These are phyloP conservation scores for Lampropteryx suffumata DNA, from an alignment of 2,888 invertebrate genomes.

Conservation along the genomic window DNA sequence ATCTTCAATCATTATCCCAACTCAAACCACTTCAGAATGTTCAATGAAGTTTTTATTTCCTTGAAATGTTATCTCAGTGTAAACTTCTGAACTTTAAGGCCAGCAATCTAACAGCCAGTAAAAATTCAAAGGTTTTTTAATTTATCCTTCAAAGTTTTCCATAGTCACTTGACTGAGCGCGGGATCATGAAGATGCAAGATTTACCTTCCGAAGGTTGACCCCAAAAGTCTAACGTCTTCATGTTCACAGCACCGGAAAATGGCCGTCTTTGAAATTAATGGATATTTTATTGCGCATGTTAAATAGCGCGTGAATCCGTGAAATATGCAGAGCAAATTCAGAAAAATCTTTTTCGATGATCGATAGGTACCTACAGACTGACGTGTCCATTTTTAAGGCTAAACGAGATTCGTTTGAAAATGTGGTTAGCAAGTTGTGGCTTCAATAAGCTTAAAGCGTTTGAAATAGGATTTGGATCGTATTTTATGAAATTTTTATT, in stretches of 20 bases:
- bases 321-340: conserved; percentile 43
- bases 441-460: conserved; percentile 37
- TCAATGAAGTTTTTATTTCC: neutral
- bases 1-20: neutral
- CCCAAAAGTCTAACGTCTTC: conserved; percentile 59
- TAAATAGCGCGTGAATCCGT: conserved; percentile 76
- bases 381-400: conserved; percentile 42
- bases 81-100: neutral
- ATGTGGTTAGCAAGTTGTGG: conserved; percentile 35
- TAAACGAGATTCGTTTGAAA: conserved; percentile 35
- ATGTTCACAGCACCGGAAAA: conserved; percentile 69
- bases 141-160: conserved; percentile 12
- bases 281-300: conserved; percentile 78
- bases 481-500: conserved; percentile 32
- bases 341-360: conserved; percentile 42
- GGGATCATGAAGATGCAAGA: conserved; percentile 46
- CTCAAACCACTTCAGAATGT: conserved; percentile 24
- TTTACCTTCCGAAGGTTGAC: conserved; percentile 52
- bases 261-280: conserved; percentile 77
- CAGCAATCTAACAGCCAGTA: neutral
- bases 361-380: conserved; percentile 8
- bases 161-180: conserved; percentile 26
- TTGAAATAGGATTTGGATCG: conserved; percentile 36
- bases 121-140: conserved; percentile 4
- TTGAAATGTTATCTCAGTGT: neutral